Evolutionary conservation across 2,797 vertebrate genomes (phyloP).

Genomic region (Denticeps clupeoides): DNA sequence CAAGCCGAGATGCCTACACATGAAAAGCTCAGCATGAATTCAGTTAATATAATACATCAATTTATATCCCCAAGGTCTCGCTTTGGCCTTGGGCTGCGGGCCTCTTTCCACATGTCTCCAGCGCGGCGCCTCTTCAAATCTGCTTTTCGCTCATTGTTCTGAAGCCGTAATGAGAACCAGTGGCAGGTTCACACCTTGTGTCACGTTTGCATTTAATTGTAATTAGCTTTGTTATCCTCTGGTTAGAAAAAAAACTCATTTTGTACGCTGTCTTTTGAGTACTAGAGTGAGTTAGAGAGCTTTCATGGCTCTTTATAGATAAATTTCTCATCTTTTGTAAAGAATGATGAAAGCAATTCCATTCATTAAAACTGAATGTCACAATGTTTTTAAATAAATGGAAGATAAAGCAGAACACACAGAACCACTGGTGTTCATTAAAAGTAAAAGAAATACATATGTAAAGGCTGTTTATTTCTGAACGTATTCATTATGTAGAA

Average conservation of each 20-base stretch:
- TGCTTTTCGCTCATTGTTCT: slow-evolving; percentile 29
- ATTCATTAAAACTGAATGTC: too few species aligned
- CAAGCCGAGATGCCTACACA: slow-evolving; percentile 28
- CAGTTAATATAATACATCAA: slow-evolving; percentile 36
- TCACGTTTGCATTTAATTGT: slow-evolving; percentile 17
- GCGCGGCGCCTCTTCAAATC: slow-evolving; percentile 40
- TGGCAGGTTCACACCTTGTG: neutral
- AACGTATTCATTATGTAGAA: too few species aligned
- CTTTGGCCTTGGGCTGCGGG: slow-evolving; percentile 22
- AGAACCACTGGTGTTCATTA: too few species aligned
- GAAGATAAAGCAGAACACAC: too few species aligned
- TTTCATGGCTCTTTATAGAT: too few species aligned
- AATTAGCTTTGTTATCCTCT: slow-evolving; percentile 10
- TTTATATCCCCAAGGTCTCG: slow-evolving; percentile 41
- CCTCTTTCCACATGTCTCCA: slow-evolving; percentile 26
- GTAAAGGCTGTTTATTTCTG: too few species aligned
- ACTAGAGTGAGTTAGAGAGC: too few species aligned
- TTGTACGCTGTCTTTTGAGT: too few species aligned
- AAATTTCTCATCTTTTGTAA: too few species aligned
- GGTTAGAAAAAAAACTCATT: neutral
- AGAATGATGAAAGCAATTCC: too few species aligned
- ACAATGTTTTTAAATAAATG: too few species aligned
- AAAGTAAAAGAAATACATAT: too few species aligned
- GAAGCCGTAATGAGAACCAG: slow-evolving; percentile 28
- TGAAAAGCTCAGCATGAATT: slow-evolving; percentile 46